Conservation (phyloP, 2,888 invertebrate species). For the Apamea monoglypha region DNA sequence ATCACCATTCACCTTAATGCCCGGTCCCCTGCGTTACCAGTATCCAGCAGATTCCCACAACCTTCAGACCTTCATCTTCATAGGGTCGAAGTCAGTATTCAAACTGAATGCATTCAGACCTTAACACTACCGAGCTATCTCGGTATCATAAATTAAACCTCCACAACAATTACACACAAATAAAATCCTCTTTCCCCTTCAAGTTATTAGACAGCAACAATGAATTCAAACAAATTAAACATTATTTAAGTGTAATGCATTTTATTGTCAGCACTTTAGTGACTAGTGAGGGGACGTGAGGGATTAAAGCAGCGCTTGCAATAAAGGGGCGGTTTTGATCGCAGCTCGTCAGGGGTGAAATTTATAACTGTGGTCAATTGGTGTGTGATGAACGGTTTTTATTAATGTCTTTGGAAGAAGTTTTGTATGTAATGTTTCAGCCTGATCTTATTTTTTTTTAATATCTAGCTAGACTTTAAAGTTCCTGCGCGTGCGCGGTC, state of each 20-base stretch:
- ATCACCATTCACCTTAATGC: too few relatives aligned
- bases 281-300: slow-evolving; percentile 60
- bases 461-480: too few relatives aligned
- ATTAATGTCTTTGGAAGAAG: slow-evolving; percentile 1
- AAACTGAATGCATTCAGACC: background rate
- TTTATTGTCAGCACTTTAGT: slow-evolving; percentile 68
- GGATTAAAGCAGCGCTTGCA: slow-evolving; percentile 65
- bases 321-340: slow-evolving; percentile 70
- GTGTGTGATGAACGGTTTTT: slow-evolving; percentile 47
- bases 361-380: slow-evolving; percentile 68
- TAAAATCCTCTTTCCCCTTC: slow-evolving; percentile 21
- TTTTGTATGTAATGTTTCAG: background rate
- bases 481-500: too few relatives aligned
- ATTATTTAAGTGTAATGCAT: slow-evolving; percentile 67
- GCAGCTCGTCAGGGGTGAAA: slow-evolving; percentile 65
- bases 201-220: slow-evolving; percentile 61
- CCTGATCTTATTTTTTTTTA: background rate
- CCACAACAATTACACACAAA: slow-evolving; percentile 31
- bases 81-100: too few relatives aligned
- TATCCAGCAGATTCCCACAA: too few relatives aligned
- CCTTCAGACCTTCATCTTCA: too few relatives aligned
- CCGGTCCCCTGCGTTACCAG: too few relatives aligned
- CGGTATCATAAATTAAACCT: slow-evolving; percentile 25
- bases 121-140: background rate
- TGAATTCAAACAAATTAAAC: slow-evolving; percentile 67